A percentile compares a stretch with the other conserved stretches of the same genome.
Conservation (phyloP, 2,888 invertebrate genomes). For the Schizaphis graminum region DNA sequence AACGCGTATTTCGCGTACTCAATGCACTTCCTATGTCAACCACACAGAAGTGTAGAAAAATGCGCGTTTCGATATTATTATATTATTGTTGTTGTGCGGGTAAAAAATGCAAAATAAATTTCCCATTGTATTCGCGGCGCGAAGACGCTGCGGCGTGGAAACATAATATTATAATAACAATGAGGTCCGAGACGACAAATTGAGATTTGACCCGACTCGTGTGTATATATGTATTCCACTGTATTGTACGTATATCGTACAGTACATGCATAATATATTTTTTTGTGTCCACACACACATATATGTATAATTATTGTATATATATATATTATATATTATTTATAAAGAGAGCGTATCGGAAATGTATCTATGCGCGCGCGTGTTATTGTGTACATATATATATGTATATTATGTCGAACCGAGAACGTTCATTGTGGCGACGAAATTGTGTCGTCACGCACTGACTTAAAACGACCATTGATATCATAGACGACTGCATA, state of each 20-base stretch:
- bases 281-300: not conserved
- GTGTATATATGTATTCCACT: not conserved
- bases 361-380: not conserved
- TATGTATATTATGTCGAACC: not conserved
- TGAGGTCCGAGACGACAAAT: slow-evolving; percentile 3
- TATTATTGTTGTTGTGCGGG: not conserved
- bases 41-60: not conserved
- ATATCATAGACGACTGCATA: slow-evolving; percentile 8
- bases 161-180: not conserved
- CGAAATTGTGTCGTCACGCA: slow-evolving; percentile 24
- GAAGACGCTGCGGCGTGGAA: not conserved
- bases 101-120: not conserved
- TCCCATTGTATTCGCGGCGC: not conserved
- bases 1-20: not conserved
- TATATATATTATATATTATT: not conserved
- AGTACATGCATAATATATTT: not conserved
- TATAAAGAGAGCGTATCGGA: slow-evolving; percentile 44
- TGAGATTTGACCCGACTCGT: not conserved
- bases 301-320: no score
- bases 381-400: not conserved
- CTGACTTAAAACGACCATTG: not conserved
- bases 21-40: not conserved
- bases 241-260: not conserved
- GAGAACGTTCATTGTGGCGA: slow-evolving; percentile 1
- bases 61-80: not conserved